These are phyloP conservation scores for Festucalex cinctus DNA, from an alignment of 2,113 vertebrate genomes.

Conservation along the genomic window DNA sequence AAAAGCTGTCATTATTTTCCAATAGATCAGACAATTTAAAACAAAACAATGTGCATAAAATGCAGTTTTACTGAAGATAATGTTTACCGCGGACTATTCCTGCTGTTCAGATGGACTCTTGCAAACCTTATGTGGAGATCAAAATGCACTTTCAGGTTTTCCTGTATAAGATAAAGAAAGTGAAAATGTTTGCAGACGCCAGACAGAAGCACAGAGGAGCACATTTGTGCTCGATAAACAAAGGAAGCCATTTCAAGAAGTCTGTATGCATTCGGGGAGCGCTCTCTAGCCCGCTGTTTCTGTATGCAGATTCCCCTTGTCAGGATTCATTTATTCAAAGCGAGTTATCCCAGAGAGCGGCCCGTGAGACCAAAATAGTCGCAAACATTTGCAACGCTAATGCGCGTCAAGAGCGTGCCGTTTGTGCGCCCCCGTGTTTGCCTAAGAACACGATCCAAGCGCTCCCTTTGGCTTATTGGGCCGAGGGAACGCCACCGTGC, in stretches of 20 bases:
- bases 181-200: conserved; percentile 44
- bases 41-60: too few species aligned
- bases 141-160: not conserved
- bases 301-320: conserved; percentile 73
- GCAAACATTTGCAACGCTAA: conserved; percentile 69
- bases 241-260: conserved; percentile 61
- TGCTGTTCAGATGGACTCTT: not conserved
- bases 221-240: conserved; percentile 58
- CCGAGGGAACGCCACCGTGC: not conserved
- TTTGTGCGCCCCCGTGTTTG: conserved; percentile 63
- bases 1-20: too few species aligned
- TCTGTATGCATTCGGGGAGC: conserved; percentile 38
- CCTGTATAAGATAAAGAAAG: conserved; percentile 4
- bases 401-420: conserved; percentile 59
- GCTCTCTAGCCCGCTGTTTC: conserved; percentile 59
- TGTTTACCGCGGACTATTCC: not conserved
- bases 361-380: conserved; percentile 62
- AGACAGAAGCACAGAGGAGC: conserved; percentile 39
- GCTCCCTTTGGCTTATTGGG: conserved; percentile 34
- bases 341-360: conserved; percentile 57
- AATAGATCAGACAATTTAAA: too few species aligned
- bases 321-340: conserved; percentile 70
- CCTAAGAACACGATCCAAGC: conserved; percentile 56
- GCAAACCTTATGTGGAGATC: not conserved
- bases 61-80: too few species aligned